Conservation (phyloP, 2,113 vertebrate species). For the Grantiella picta region DNA sequence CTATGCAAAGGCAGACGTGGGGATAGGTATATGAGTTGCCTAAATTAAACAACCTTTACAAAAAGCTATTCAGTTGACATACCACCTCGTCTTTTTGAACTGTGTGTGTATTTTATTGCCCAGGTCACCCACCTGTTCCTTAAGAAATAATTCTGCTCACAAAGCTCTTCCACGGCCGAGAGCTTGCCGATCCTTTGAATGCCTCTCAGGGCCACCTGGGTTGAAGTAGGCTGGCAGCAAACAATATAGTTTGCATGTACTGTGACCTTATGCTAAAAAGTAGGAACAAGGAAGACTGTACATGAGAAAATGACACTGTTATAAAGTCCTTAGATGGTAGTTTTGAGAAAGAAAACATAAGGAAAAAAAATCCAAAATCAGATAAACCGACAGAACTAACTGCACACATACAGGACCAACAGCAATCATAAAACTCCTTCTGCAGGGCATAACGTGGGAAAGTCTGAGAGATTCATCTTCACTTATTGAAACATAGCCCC, state of each 20-base stretch:
- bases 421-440: background rate
- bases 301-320: background rate
- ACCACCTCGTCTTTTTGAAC: background rate
- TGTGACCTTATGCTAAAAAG: background rate
- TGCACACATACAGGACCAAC: background rate
- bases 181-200: background rate
- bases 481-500: background rate
- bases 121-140: background rate
- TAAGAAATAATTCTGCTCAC: background rate
- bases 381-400: background rate
- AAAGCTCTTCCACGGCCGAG: background rate
- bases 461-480: constrained; percentile 16
- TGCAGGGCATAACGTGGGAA: constrained; percentile 19
- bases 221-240: background rate
- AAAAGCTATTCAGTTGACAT: background rate
- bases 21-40: background rate
- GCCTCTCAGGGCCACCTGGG: background rate
- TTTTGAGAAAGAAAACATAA: background rate
- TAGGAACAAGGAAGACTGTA: background rate
- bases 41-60: background rate
- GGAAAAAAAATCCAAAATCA: background rate
- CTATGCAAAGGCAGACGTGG: background rate
- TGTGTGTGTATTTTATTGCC: background rate
- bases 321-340: background rate
- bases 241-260: background rate